Base-by-base conservation (phyloP, 2,113 vertebrate genomes). In the Hemibagrus wyckioides region DNA sequence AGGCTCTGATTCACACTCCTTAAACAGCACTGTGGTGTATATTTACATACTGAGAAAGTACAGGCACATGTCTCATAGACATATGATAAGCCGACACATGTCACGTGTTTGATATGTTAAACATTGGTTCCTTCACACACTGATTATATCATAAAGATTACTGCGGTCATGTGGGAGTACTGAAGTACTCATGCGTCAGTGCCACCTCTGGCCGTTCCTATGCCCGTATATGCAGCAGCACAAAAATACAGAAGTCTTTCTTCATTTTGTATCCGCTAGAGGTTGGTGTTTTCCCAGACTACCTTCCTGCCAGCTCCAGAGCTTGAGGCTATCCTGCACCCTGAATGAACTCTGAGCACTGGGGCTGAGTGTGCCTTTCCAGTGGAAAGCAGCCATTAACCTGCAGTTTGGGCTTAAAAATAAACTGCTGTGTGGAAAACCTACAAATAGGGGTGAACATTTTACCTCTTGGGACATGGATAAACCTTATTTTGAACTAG, bases 361-460 rank as follows among this genome's bases (percentile, higher is more conserved):
- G 54, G 10, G 21, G 17, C 33, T 69, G 52, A 84, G n/a, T 33
- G 4, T 14, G 36, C 17, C 54, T 44, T 15, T 59, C 13, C 59
- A 59, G 19, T 80, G 50, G 61, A 54, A 88, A 84, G n/a, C 19
- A n/a, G 44, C 23, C 21, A 19, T 80, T 80, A 57, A 33, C 50
- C 63, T 48, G 25, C 14, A 48, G 41, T 73, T 73, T 73, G 76
- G 67, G 48, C n/a, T 57, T 57, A 85, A 57, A 61, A 85, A 85
- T 85, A 85, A 73, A 41, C 25, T 17, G 25, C 57, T 76, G 83
- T 61, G 52, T 84, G 83, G 67, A 63, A 73, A 56, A 57, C 23
- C 2, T 8, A 14, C 30, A 39, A 2, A 39, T 57, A 71, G 5
- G 52, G 50, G 44, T 59, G 54, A 39, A 19, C 36, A 41, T 76